Base-by-base conservation (phyloP, 2,113 vertebrate species). In the Apodemus speciosus region DNA sequence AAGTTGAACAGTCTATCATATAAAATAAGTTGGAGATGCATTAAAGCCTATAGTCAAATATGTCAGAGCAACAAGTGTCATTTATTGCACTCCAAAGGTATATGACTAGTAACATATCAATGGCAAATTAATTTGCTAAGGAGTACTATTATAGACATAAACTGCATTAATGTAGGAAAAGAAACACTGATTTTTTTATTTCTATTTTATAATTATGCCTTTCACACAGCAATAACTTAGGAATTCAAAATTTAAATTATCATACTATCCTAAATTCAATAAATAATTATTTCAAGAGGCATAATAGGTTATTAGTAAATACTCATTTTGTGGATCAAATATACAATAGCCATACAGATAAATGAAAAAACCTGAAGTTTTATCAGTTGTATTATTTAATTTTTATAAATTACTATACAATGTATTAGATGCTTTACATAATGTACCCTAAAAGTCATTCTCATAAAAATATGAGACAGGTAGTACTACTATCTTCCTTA, bases 281-380 rank as follows among this genome's bases (percentile, higher is more conserved):
- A 79, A n/a, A n/a, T 64, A 86, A 92, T 84, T 94, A 56, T 46
- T 60, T 92, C 86, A 73, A 89, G 86, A 14, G 46, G 3, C 0
- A 93, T 30, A 92, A 77, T 35, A 53, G 9, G 89, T 85, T 83
- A 92, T 93, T 27, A 92, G 85, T 21, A 96, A 83, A 91, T 83
- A 62, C 23, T 35, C 32, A 92, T 51, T 93, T 49, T 66, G 4
- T 72, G 14, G 10, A 75, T 93, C 84, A 6, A 56, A 38, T 25
- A 79, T 56, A 79, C 38, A 85, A 32, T 94, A 92, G 88, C 66
- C 25, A 79, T 56, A 79, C 5, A 88, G 32, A 10, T 71, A 84
- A 93, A 76, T 76, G 75, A 0, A 90, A 88, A 85, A 49, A 4
- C 0, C 1, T 18, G 81, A 95, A 53, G 15, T 60, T 38, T 71